Conservation (phyloP, 2,113 vertebrate species). For the Tachysurus vachellii region DNA sequence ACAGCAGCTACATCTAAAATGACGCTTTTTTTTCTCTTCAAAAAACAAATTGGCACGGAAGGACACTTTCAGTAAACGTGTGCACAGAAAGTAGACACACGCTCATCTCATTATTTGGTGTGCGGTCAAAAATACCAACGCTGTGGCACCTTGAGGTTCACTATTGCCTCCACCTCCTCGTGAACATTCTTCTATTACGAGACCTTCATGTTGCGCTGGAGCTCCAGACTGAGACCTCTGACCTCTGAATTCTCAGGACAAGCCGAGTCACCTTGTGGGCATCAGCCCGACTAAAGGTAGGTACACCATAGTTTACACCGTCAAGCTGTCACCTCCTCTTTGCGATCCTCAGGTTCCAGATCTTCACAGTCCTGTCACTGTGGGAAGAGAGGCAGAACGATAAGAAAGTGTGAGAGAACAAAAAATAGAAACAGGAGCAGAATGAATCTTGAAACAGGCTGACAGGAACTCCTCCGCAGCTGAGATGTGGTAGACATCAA, state of each 20-base stretch:
- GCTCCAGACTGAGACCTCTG: constrained; percentile 2
- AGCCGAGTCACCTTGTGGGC: not conserved
- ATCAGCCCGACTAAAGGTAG: constrained; percentile 10
- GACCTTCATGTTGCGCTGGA: not conserved
- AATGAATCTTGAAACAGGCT: constrained; percentile 28
- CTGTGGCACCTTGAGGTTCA: constrained; percentile 8
- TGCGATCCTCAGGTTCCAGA: constrained; percentile 80
- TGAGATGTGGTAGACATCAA: constrained; percentile 46
- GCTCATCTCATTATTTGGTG: constrained; percentile 1
- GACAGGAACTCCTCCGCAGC: constrained; percentile 32
- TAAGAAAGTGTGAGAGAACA: constrained; percentile 45
- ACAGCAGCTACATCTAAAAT: constrained; percentile 46
- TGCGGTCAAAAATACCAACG: constrained; percentile 18
- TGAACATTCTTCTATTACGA: not conserved
- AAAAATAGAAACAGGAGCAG: constrained; percentile 42
- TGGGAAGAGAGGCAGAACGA: constrained; percentile 60
- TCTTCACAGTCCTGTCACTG: constrained; percentile 94
- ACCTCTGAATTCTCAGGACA: constrained; percentile 21
- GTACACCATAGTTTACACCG: not conserved
- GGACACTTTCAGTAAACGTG: constrained; percentile 35
- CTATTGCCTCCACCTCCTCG: constrained; percentile 21
- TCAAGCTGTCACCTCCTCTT: constrained; percentile 71
- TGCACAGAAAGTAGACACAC: not conserved
- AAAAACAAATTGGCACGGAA: constrained; percentile 34
- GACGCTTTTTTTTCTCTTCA: constrained; percentile 1